These are phyloP conservation scores for Drosophila anomelani DNA, from an alignment of 2,888 invertebrate species.

Conservation along the genomic window DNA sequence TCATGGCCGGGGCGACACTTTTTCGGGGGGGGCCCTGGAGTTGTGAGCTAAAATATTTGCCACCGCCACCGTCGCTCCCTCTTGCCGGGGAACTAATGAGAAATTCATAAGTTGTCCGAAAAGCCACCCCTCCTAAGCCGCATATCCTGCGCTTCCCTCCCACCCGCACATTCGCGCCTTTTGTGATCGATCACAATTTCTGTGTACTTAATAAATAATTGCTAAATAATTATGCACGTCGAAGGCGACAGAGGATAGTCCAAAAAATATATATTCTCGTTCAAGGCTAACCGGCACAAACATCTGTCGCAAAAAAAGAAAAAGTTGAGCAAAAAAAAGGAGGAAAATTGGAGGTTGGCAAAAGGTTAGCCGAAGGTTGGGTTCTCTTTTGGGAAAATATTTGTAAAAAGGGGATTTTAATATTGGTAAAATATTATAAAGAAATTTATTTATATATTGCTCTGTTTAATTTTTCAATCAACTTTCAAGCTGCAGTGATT, in stretches of 20 bases:
- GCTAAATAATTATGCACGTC: slow-evolving; percentile 78
- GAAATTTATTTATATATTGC: no score
- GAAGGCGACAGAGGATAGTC: slow-evolving; percentile 54
- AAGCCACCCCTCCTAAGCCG: slow-evolving; percentile 11
- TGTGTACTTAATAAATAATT: slow-evolving; percentile 81
- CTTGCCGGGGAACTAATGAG: slow-evolving; percentile 65
- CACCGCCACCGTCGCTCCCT: slow-evolving; percentile 31
- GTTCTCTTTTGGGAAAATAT: slow-evolving; percentile 10
- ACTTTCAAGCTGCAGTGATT: no score
- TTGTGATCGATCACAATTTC: slow-evolving; percentile 76
- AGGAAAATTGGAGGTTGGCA: slow-evolving; percentile 11
- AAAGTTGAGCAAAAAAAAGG: slow-evolving; percentile 14
- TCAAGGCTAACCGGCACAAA: slow-evolving; percentile 56
- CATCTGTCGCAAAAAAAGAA: slow-evolving; percentile 79
- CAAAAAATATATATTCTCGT: slow-evolving; percentile 61
- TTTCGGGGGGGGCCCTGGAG: slow-evolving; percentile 1
- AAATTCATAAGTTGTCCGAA: slow-evolving; percentile 75
- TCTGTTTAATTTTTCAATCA: no score
- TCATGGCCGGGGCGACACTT: slow-evolving; percentile 67
- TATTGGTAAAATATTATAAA: neutral
- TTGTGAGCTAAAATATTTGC: slow-evolving; percentile 5
- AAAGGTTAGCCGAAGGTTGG: neutral
- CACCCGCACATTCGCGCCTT: slow-evolving; percentile 1
- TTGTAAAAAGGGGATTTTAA: neutral
- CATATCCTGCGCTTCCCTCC: slow-evolving; percentile 7